These are phyloP conservation scores for Solenodon paradoxus DNA, from an alignment of 2,113 vertebrate genomes.

Conservation along the genomic window DNA sequence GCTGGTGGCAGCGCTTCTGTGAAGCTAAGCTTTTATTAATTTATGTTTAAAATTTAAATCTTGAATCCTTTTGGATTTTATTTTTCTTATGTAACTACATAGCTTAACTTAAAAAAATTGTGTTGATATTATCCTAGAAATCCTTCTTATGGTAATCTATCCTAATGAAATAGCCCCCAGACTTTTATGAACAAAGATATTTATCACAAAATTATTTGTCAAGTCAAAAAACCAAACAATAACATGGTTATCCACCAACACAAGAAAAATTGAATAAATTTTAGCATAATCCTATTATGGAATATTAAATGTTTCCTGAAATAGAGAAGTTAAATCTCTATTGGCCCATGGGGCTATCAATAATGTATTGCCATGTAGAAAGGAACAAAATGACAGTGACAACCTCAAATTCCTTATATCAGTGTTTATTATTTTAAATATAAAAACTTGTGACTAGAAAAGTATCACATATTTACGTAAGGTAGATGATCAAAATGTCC, in stretches of 20 bases:
- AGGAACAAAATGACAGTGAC: neutral
- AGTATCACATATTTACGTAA: no score
- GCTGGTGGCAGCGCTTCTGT: neutral
- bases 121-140: neutral
- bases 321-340: neutral
- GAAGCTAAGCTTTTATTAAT: constrained; percentile 4
- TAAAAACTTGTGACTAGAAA: neutral
- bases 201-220: neutral
- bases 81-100: neutral
- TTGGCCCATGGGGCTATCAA: neutral
- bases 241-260: neutral
- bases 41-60: constrained; percentile 32
- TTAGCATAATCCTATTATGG: neutral
- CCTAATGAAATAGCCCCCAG: neutral
- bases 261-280: neutral
- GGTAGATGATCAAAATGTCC: neutral
- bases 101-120: neutral
- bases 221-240: neutral
- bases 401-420: neutral
- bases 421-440: neutral
- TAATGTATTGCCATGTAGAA: neutral
- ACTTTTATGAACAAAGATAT: neutral
- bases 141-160: neutral
- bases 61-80: constrained; percentile 17
- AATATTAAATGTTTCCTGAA: neutral